Evolutionary conservation across 2,113 vertebrate species (phyloP).

Genomic region (Glaucidium brasilianum): DNA sequence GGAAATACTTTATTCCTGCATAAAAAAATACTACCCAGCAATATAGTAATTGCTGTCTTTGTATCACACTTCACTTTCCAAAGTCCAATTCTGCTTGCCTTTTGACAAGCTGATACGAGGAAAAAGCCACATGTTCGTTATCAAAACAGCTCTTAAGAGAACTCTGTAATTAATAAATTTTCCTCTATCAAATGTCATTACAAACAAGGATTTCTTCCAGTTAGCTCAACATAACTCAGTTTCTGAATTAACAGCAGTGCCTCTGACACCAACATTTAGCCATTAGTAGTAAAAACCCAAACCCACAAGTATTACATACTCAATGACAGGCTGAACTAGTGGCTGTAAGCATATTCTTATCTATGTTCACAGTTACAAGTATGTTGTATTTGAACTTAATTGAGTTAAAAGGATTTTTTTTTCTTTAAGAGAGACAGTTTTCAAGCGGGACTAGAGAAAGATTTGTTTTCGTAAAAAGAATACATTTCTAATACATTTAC

Average conservation of each 20-base stretch:
- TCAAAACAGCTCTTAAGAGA: not conserved
- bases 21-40: not conserved
- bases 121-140: not conserved
- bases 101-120: not conserved
- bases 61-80: not conserved
- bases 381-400: not conserved
- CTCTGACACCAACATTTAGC: not conserved
- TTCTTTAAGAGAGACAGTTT: not conserved
- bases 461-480: not conserved
- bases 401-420: not conserved
- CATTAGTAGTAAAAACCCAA: not conserved
- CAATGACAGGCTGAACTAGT: not conserved
- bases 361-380: not conserved
- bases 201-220: not conserved
- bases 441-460: not conserved
- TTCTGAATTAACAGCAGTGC: not conserved
- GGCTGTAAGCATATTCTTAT: not conserved
- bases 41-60: not conserved
- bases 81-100: not conserved
- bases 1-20: not conserved
- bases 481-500: not conserved
- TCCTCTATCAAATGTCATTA: not conserved
- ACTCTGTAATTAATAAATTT: not conserved
- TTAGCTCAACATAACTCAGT: not conserved
- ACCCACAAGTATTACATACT: not conserved